Evolutionary conservation across 2,797 vertebrate species (phyloP).

Genomic region (Jordanella pulchra): DNA sequence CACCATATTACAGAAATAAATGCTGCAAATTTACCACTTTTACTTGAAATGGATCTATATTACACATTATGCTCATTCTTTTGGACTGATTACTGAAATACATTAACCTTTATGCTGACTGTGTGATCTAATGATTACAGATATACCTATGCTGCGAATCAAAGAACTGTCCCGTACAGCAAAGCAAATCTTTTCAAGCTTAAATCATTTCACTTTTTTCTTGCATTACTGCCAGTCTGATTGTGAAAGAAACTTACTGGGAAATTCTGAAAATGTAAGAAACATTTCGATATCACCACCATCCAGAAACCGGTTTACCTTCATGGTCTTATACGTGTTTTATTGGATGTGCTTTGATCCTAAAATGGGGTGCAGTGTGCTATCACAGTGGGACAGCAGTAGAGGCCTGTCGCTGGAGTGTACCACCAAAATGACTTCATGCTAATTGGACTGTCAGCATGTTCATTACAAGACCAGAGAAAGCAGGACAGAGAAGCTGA

Average conservation of each 20-base stretch:
- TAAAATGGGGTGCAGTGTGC: constrained; percentile 51
- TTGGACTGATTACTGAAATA: background rate
- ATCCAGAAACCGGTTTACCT: constrained; percentile 39
- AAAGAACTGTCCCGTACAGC: background rate
- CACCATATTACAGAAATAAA: background rate
- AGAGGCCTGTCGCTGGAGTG: constrained; percentile 58
- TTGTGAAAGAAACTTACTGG: constrained; percentile 5
- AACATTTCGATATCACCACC: constrained; percentile 9
- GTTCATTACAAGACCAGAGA: constrained; percentile 62
- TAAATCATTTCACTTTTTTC: background rate
- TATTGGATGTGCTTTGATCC: constrained; percentile 54
- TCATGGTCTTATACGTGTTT: constrained; percentile 31
- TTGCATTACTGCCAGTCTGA: background rate
- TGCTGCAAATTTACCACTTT: background rate
- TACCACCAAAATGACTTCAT: constrained; percentile 60
- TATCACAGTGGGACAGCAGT: constrained; percentile 75
- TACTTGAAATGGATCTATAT: background rate
- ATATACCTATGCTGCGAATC: background rate
- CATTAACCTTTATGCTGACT: background rate
- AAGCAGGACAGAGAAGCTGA: constrained; percentile 42
- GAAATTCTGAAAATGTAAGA: constrained; percentile 9
- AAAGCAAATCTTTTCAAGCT: background rate
- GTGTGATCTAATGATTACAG: background rate
- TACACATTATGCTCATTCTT: background rate
- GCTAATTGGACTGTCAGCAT: constrained; percentile 73